These are phyloP conservation scores for Varanus komodoensis DNA, from an alignment of 2,113 vertebrate species.

Conservation along the genomic window DNA sequence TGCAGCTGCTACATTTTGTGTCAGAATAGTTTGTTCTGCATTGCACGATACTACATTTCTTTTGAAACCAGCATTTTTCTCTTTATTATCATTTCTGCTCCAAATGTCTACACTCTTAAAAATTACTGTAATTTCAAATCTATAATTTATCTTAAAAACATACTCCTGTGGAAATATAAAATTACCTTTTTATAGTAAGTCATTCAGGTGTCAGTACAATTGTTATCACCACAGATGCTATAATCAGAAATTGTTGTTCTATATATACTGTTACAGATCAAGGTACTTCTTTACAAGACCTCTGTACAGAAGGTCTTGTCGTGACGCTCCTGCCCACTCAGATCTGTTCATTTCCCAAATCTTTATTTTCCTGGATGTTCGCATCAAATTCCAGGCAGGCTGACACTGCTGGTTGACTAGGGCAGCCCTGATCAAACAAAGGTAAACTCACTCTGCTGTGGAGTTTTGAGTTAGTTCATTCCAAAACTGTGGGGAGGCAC, in stretches of 20 bases:
- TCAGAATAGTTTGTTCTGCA: constrained; percentile 32
- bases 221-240: constrained; percentile 32
- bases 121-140: constrained; percentile 45
- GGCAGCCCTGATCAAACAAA: not conserved
- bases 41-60: constrained; percentile 45
- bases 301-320: not conserved
- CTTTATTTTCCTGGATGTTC: not conserved
- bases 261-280: not conserved
- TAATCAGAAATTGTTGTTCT: constrained; percentile 26
- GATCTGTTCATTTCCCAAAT: not conserved
- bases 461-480: not conserved
- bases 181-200: constrained; percentile 50
- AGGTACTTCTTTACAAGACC: constrained; percentile 5
- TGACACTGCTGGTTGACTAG: not conserved
- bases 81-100: constrained; percentile 41
- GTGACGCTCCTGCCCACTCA: not conserved
- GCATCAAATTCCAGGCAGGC: not conserved
- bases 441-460: not conserved
- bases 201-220: constrained; percentile 36
- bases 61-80: constrained; percentile 28
- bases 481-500: not conserved
- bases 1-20: constrained; percentile 49
- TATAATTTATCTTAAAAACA: constrained; percentile 41
- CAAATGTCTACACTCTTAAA: constrained; percentile 43
- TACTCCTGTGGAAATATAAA: constrained; percentile 12